These are phyloP conservation scores for Dendrocincla fuliginosa DNA, from an alignment of 2,797 vertebrate genomes.

Conservation along the genomic window DNA sequence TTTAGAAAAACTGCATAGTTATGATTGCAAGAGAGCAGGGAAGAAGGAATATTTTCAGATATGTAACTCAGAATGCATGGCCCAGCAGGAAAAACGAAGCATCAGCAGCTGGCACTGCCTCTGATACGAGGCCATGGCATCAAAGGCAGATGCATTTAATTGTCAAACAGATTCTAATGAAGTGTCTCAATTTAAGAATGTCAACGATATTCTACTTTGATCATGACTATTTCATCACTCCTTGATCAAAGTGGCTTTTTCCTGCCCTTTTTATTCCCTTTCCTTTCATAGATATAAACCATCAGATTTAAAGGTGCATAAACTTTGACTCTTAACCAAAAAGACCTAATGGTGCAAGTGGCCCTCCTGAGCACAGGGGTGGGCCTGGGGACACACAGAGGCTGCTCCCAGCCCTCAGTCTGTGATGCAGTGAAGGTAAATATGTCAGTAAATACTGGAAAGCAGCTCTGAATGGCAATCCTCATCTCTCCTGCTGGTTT, in stretches of 20 bases:
- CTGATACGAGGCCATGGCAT: not conserved
- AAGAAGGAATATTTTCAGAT: not conserved
- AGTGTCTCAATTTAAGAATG: conserved; percentile 32
- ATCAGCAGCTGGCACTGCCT: conserved; percentile 2
- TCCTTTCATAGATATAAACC: not conserved
- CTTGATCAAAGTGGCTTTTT: not conserved
- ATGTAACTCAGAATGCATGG: fast-evolving
- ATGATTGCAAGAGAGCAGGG: not conserved
- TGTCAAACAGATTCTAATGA: conserved; percentile 57
- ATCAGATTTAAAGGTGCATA: not conserved
- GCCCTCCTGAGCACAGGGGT: not conserved
- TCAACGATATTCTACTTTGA: conserved; percentile 35
- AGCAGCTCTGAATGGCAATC: not conserved
- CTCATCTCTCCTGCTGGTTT: not conserved
- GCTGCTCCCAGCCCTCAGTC: not conserved
- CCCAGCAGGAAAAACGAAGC: not conserved
- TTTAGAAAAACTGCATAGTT: not conserved
- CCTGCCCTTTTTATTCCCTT: not conserved
- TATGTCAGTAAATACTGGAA: not conserved
- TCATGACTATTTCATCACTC: conserved; percentile 41
- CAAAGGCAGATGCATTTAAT: conserved; percentile 29
- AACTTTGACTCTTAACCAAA: not conserved
- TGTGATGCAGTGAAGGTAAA: not conserved
- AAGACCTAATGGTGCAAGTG: not conserved
- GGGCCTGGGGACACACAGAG: not conserved